These are phyloP conservation scores for Mystacides longicornis DNA, from an alignment of 2,888 invertebrate species.

Conservation along the genomic window DNA sequence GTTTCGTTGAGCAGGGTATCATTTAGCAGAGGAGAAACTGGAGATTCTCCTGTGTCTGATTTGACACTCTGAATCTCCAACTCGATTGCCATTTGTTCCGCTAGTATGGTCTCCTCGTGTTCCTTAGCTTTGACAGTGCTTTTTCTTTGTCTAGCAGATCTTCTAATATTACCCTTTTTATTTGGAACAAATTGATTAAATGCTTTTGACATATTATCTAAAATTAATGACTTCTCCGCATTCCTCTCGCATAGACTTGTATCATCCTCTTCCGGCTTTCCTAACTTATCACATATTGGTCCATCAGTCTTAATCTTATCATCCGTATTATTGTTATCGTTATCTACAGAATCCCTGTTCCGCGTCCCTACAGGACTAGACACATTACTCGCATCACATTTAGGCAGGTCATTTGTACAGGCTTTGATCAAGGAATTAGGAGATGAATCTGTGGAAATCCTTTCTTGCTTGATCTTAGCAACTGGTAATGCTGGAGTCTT, in stretches of 20 bases:
- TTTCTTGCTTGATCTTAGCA: constrained; percentile 11
- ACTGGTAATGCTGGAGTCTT: constrained; percentile 6
- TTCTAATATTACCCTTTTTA: constrained; percentile 33
- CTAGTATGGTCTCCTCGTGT: constrained; percentile 21
- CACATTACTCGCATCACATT: neutral
- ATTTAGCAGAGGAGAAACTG: constrained; percentile 6
- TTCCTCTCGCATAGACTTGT: constrained; percentile 39
- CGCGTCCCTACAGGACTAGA: constrained; percentile 15
- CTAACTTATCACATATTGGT: constrained; percentile 14
- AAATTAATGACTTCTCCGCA: constrained; percentile 50
- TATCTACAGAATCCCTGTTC: constrained; percentile 18
- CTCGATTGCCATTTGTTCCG: constrained; percentile 22
- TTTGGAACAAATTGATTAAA: constrained; percentile 47
- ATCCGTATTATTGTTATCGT: constrained; percentile 24
- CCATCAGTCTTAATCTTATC: constrained; percentile 19
- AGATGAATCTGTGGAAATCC: constrained; percentile 6
- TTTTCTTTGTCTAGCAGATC: constrained; percentile 43
- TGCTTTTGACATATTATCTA: constrained; percentile 49
- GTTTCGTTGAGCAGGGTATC: constrained; percentile 32
- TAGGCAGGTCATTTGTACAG: neutral
- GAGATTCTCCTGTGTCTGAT: constrained; percentile 11
- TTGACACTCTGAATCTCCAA: constrained; percentile 14
- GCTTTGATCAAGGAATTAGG: too few species aligned
- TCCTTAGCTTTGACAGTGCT: constrained; percentile 35
- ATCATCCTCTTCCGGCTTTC: constrained; percentile 29